Conservation (phyloP, 1,140 invertebrate species). For the Lepidotrigona ventralis region DNA sequence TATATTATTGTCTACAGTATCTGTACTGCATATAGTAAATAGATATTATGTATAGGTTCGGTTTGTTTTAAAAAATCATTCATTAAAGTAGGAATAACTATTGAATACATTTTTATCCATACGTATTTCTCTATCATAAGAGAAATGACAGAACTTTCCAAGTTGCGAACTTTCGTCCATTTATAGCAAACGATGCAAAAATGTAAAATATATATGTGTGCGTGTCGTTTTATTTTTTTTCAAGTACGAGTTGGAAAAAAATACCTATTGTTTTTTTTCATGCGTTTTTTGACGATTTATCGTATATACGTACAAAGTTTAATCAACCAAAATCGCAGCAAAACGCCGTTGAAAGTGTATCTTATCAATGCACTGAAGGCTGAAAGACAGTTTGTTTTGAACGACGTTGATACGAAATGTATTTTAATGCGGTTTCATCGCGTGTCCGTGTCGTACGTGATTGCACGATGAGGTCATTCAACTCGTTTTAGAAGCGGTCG, state of each 20-base stretch:
- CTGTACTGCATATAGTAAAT: too few species aligned
- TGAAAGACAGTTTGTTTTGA: neutral
- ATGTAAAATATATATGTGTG: neutral
- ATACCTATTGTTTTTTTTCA: neutral
- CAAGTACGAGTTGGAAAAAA: neutral
- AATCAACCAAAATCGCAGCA: neutral
- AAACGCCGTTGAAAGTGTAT: neutral
- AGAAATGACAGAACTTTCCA: neutral
- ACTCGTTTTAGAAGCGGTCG: neutral
- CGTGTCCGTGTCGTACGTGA: neutral
- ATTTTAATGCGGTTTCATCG: neutral
- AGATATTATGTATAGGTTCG: too few species aligned
- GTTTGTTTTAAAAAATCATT: too few species aligned
- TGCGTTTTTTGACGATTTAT: neutral
- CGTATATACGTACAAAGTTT: neutral
- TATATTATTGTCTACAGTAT: too few species aligned
- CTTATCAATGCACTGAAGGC: neutral
- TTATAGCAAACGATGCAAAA: neutral
- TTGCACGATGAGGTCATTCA: slow-evolving; percentile 3
- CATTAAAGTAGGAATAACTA: too few species aligned
- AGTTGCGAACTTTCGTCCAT: neutral
- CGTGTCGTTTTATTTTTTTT: neutral
- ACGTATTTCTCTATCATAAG: too few species aligned
- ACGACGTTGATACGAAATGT: neutral
- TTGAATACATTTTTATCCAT: too few species aligned